Base-by-base conservation (phyloP, 2,888 invertebrate genomes). In the Girardia tigrina region DNA sequence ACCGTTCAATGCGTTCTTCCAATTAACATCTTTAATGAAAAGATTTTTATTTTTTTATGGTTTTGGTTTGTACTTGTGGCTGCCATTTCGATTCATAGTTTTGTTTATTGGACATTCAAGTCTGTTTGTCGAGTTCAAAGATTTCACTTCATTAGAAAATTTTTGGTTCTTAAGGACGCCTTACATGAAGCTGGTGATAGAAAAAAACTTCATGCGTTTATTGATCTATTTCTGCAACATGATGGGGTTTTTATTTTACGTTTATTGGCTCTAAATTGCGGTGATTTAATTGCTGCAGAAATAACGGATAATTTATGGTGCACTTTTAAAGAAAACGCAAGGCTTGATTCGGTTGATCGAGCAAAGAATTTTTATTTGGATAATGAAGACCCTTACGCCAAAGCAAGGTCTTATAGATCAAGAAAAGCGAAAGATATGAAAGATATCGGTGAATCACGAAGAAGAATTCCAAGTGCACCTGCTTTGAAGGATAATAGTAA, bases 31-130 rank as follows among this genome's bases (percentile, higher is more conserved):
- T 78, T 78, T 70, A 78, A 78, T 70, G 78, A 78, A 78, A 84
- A 84, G 79, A 84, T 84, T 76, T 84, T 83, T 78, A 83, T 83
- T 78, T 86, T 86, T 81, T 81, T 86, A 71, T 86, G 86, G 86
- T 86, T 85, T 81, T 86, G 86, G 86, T 81, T 86, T 75, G 81
- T 86, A 28, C 81, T 85, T 69, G 84, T 86, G 16, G 82, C 83
- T 69, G 79, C 83, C n/a, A 80, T 83, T 75, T 86, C 85, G 77
- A 79, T 82, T 71, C 80, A 82, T 78, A 84, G 83, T 79, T 82
- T 86, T 76, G 78, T 85, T 74, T 82, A 84, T 77, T 86, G 86
- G 86, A 78, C 83, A 75, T 81, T 81, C 78, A 81, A 82, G 70
- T 80, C 81, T 79, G 80, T 81, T 23, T 81, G 81, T 77, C 79